Evolutionary conservation across 2,797 vertebrate species (phyloP).

Genomic region (Gambusia yucatana): DNA sequence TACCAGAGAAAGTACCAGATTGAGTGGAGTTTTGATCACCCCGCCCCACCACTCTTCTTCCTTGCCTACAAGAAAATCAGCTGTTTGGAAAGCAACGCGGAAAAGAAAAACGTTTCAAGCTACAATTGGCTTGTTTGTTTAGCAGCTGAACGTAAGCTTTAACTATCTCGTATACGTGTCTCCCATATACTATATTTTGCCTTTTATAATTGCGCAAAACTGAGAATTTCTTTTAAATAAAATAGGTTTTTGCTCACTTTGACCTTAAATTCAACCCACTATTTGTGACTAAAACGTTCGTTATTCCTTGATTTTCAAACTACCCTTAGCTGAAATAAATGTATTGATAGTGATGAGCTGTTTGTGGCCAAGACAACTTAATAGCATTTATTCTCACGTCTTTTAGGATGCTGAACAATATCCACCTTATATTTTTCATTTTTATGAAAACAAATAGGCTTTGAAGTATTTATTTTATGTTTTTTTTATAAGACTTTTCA

Average conservation of each 20-base stretch:
- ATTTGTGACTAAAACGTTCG: neutral
- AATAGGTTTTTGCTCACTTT: neutral
- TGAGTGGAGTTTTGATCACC: too few relatives aligned
- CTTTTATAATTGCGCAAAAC: too few relatives aligned
- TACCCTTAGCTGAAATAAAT: neutral
- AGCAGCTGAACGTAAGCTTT: neutral
- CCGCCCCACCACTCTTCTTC: too few relatives aligned
- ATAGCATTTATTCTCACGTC: neutral
- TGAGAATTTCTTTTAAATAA: neutral
- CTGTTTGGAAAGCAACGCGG: too few relatives aligned
- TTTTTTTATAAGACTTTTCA: neutral
- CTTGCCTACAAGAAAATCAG: too few relatives aligned
- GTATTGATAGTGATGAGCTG: neutral
- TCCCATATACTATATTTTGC: too few relatives aligned
- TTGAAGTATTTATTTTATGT: neutral
- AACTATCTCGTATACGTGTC: too few relatives aligned
- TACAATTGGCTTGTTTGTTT: neutral
- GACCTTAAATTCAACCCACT: neutral
- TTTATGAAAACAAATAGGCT: neutral
- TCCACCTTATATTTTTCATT: neutral
- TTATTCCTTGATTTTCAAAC: neutral
- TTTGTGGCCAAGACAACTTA: neutral
- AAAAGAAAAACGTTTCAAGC: neutral
- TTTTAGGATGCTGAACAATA: neutral
- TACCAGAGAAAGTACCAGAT: neutral